A percentile compares a stretch with the other conserved stretches of the same genome.
phyloP scores from a whole-genome alignment of 2,113 vertebrate genomes.

The Nesogale talazaci region DNA sequence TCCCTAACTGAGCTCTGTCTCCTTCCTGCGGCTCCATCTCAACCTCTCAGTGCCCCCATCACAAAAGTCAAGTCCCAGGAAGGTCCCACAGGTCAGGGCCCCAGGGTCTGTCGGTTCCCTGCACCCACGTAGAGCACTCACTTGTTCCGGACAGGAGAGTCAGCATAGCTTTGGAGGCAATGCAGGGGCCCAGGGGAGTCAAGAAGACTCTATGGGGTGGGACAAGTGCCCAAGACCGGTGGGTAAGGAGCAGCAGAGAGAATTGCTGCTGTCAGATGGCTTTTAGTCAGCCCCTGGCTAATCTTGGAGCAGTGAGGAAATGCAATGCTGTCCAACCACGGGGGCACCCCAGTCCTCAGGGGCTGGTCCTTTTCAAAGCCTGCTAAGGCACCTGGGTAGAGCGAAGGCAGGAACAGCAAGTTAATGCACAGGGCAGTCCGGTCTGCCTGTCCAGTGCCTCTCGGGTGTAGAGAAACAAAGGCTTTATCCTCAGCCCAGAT shows the following conservation, averaged over 20 bases:
- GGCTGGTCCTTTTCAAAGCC: not conserved
- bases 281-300: not conserved
- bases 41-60: no score
- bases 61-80: not conserved
- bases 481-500: not conserved
- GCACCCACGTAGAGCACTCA: not conserved
- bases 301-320: not conserved
- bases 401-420: not conserved
- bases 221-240: not conserved
- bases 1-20: no score
- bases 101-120: not conserved
- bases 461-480: no score
- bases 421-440: not conserved
- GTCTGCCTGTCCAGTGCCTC: not conserved
- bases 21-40: no score
- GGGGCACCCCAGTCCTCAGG: not conserved
- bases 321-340: not conserved
- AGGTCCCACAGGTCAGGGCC: not conserved
- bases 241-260: not conserved
- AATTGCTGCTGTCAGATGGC: not conserved
- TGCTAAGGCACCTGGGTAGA: not conserved
- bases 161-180: no score
- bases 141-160: not conserved
- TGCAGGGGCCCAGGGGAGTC: not conserved
- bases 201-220: no score